phyloP scores from a whole-genome alignment of 2,797 vertebrate genomes.

The Halcyon leucocephala region DNA sequence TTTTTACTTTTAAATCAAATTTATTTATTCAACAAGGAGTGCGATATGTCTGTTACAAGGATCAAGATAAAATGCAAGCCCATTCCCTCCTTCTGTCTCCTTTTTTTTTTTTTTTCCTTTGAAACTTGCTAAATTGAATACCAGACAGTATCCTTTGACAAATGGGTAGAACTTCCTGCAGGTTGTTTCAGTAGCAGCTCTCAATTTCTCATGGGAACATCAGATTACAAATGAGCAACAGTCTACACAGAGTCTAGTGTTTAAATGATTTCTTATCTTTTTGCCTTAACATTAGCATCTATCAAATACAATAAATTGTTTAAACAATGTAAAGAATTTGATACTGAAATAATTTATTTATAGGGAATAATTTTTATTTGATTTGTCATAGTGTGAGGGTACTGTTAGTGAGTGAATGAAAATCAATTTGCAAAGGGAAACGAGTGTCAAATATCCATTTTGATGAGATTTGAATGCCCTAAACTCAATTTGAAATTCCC shows the following conservation, averaged over 20 bases:
- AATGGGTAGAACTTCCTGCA: background rate
- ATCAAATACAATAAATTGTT: background rate
- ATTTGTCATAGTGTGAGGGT: background rate
- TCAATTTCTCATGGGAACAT: constrained; percentile 11
- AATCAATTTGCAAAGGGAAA: background rate
- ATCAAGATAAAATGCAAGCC: constrained; percentile 1
- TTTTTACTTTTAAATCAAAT: constrained; percentile 3
- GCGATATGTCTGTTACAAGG: background rate
- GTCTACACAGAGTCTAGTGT: background rate
- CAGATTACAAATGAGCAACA: background rate
- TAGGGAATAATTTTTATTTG: background rate
- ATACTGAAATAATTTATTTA: background rate
- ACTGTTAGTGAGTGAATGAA: background rate
- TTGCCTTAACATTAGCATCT: background rate
- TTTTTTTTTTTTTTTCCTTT: background rate
- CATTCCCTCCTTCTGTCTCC: background rate
- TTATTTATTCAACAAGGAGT: background rate
- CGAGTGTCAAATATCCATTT: background rate
- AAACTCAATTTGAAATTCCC: background rate
- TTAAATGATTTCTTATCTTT: background rate
- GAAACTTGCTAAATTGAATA: background rate
- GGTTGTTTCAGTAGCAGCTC: background rate
- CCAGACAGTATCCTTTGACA: background rate
- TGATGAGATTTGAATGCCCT: background rate
- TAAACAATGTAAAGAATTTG: background rate